phyloP scores from a whole-genome alignment of 2,113 vertebrate species.

The Otis tarda region DNA sequence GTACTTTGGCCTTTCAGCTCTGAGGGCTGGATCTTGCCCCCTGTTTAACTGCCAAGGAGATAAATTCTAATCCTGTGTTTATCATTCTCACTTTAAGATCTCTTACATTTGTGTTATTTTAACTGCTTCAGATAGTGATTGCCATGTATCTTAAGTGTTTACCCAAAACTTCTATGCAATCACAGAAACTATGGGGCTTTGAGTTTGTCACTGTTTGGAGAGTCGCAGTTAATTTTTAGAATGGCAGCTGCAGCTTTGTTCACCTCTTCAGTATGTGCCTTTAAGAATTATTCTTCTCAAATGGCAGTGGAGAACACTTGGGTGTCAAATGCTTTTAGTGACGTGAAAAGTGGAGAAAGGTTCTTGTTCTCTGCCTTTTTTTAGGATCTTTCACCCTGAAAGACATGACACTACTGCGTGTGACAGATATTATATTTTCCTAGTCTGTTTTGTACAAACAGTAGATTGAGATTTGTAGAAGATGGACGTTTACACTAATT shows the following conservation, averaged over 20 bases:
- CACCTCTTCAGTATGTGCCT: not conserved
- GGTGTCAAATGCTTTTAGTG: not conserved
- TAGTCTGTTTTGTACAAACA: not conserved
- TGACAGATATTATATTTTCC: not conserved
- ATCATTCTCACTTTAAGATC: not conserved
- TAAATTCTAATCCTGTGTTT: not conserved
- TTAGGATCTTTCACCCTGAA: not conserved
- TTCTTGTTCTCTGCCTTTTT: not conserved
- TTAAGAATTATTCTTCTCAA: not conserved
- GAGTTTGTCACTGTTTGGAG: not conserved
- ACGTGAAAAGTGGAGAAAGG: not conserved
- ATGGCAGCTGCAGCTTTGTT: not conserved
- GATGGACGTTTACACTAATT: not conserved
- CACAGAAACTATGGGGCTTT: not conserved
- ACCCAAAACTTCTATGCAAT: not conserved
- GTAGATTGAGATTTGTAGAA: not conserved
- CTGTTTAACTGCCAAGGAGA: not conserved
- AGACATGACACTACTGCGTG: not conserved
- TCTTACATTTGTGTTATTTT: not conserved
- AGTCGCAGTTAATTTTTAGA: not conserved
- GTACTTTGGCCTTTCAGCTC: not conserved
- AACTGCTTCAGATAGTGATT: not conserved
- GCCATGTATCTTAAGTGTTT: not conserved
- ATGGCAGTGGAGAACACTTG: not conserved
- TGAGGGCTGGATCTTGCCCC: not conserved